Base-by-base conservation (phyloP, 35 echinoderm and acorn worm species). In the Patiria miniata region DNA sequence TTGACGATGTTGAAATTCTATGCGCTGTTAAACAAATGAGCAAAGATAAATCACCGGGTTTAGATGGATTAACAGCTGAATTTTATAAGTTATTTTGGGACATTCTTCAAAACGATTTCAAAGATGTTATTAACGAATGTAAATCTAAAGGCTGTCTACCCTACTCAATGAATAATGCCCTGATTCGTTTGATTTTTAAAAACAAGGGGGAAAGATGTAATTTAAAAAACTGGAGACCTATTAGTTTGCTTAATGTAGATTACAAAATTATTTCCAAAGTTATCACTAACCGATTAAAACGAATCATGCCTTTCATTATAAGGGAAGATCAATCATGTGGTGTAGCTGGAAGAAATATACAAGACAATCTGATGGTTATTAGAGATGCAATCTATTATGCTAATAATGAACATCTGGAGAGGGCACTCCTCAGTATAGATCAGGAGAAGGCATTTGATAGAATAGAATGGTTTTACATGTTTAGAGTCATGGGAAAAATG, bases 211-310 rank as follows among this genome's bases (percentile, higher is more conserved):
- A 30, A 21, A 65, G 21, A 19, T 16, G 5, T 19, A 19, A 79
- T 36, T 21, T 79, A 26, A 79, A 79, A 54, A 93, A 93, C 52
- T 83, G 91, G 86, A 78, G 91, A 54, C 91, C 91, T 22, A 93
- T 93, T 34, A 61, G 69, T 28, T 18, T 91, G 7, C 51, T 91
- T 15, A 92, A 92, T 65, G 77, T 86, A 9, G 79, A 92, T 54
- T 87, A 92, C 40, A 92, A 86, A 69, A 92, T 92, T 81, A 37
- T 92, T 7, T 6, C 89, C 0, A 87, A 92, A 36, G 9, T 40
- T 22, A 37, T 87, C 44, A 39, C 36, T 54, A 69, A 83, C 7
- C 29, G 91, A 8, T n/a, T 85, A 2, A 65, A 58, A 12, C 77
- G 60, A 39, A 79, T 83, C 40, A 83, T 87, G 79, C 79, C 79